Evolutionary conservation across 2,888 invertebrate species (phyloP), one percentile per base, ranked within the genome.

Genomic region (Tricholauxania praeusta): DNA sequence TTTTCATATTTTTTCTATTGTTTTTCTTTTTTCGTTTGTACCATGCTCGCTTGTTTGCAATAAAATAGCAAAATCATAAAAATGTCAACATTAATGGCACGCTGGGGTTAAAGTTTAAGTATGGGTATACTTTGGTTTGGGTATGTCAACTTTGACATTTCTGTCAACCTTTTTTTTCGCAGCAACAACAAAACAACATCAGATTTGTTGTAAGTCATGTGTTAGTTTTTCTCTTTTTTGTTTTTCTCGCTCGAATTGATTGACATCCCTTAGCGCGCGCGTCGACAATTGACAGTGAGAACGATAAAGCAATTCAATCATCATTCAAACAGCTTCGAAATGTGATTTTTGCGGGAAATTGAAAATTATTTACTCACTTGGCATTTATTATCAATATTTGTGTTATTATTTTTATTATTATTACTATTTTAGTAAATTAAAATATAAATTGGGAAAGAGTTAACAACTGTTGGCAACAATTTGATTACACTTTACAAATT

Each of bases 51-150:
- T 39, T 1, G 39, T 4, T 39, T 39, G 39, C 39, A 39, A 39
- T 39, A 39, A 39, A 39, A 39, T 39, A 39, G 63, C 63, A 47
- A 63, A 63, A 39, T 63, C 63, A 63, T 63, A 63, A 63, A 63
- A 63, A 63, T 63, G 63, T 63, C 63, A 63, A 63, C 48, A 48
- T 63, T 63, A 63, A 63, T 63, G 63, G 48, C 47, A 17, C 47
- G 10, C 48, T 19, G 47, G 63, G 47, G n/a, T 62, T 39, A 6
- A 47, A 17, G 47, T 48, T 17, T 48, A 12, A 12, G 47, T 63
- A 10, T 63, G 63, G 15, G n/a, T 63, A 47, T 47, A 19, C 39
- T 39, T 7, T 39, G 39, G 39, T 39, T 39, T 63, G 17, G 17
- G 12, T 62, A 14, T 63, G 63, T 19, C 48, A 39, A 48, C 63